Evolutionary conservation across 2,888 invertebrate genomes (phyloP), one percentile per base, ranked within the genome.

Genomic region (Cryptosula pallasiana): DNA sequence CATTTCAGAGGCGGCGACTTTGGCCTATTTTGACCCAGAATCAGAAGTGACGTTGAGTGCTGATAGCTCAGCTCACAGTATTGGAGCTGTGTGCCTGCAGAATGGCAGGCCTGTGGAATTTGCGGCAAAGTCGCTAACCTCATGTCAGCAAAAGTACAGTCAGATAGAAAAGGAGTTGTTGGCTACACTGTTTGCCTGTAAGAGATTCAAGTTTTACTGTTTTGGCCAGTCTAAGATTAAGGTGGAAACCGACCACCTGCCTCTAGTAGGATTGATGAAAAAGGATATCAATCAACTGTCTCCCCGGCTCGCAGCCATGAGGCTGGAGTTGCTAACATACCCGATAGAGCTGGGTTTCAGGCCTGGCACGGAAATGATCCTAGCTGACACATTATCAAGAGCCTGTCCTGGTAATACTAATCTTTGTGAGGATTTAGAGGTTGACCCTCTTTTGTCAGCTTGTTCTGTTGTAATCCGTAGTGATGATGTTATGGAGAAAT

Each of bases 61-160:
- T n/a, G n/a, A n/a, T n/a, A n/a, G n/a, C n/a, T n/a, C n/a, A n/a
- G n/a, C n/a, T n/a, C n/a, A n/a, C 0, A 0, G 63, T 23, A 1
- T 69, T 63, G 58, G 71, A 9, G 29, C 69, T 20, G 69, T 69
- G 32, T 32, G n/a, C n/a, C n/a, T n/a, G n/a, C n/a, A n/a, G n/a
- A n/a, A n/a, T n/a, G n/a, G n/a, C n/a, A n/a, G n/a, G n/a, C n/a
- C n/a, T n/a, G n/a, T n/a, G n/a, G n/a, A n/a, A n/a, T n/a, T n/a
- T n/a, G n/a, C n/a, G 1, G 34, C 32, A 9, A 29, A 34, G 1
- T 1, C 69, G 34, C 25, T 69, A 34, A 69, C 25, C 27, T n/a
- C 25, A 13, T n/a, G 23, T 23, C 23, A 58, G 25, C 20, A n/a
- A 23, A 16, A 27, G 25, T 58, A 58, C 63, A 0, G 23, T 23